Conservation (phyloP, 1,140 invertebrate species). For the Nautilus pompilius region DNA sequence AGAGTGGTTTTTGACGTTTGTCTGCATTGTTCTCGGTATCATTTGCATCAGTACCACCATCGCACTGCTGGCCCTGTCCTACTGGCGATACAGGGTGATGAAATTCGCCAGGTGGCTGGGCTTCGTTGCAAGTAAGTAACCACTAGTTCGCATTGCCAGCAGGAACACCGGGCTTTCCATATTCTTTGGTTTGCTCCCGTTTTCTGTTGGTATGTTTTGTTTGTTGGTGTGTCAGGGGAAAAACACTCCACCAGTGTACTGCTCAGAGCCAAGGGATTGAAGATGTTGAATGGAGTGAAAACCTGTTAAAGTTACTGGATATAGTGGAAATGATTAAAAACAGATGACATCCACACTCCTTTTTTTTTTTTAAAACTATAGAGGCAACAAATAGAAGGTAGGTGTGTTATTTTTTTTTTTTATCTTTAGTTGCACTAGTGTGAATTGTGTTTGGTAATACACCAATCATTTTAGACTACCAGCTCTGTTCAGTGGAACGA, state of each 20-base stretch:
- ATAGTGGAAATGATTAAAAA: too few relatives aligned
- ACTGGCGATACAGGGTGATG: constrained; percentile 86
- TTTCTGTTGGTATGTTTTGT: background rate
- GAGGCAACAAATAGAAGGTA: too few relatives aligned
- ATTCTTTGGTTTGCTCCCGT: background rate
- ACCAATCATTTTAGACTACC: too few relatives aligned
- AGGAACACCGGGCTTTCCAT: background rate
- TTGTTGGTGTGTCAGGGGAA: background rate
- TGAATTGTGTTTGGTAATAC: too few relatives aligned
- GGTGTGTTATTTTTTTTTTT: too few relatives aligned
- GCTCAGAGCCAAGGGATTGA: too few relatives aligned
- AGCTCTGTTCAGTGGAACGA: too few relatives aligned
- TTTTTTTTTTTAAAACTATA: too few relatives aligned
- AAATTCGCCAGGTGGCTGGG: constrained; percentile 93
- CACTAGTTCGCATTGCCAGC: background rate
- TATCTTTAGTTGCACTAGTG: too few relatives aligned
- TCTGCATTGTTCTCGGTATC: constrained; percentile 89
- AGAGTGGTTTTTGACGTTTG: constrained; percentile 86
- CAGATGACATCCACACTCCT: too few relatives aligned
- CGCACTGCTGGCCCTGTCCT: constrained; percentile 79
- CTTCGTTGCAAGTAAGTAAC: constrained; percentile 82
- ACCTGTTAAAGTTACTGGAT: too few relatives aligned
- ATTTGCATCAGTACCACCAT: constrained; percentile 89
- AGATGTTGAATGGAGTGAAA: too few relatives aligned
- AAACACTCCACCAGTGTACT: background rate